Evolutionary conservation across 2,888 invertebrate species (phyloP).

Genomic region (Zygaena filipendulae): DNA sequence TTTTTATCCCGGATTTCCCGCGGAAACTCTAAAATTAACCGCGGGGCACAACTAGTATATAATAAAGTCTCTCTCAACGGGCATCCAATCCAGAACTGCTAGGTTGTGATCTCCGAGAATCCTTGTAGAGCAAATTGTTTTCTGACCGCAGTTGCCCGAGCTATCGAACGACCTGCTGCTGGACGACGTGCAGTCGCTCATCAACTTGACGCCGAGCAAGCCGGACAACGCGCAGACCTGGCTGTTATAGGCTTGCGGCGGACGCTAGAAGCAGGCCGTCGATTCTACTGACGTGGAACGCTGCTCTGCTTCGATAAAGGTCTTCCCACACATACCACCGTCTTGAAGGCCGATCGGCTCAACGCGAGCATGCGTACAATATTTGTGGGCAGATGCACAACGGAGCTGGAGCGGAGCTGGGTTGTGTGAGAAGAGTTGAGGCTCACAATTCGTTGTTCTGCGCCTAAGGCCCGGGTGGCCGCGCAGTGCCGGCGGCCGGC

Average conservation of each 20-base stretch:
- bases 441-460: background rate
- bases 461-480: conserved; percentile 1
- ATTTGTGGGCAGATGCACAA: too few species aligned
- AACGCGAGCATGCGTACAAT: background rate
- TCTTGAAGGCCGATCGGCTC: too few species aligned
- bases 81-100: too few species aligned
- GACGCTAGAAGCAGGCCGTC: background rate
- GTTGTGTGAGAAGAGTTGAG: too few species aligned
- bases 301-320: conserved; percentile 2
- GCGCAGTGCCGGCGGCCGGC: background rate
- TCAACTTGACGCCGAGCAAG: conserved; percentile 88
- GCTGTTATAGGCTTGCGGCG: conserved; percentile 70
- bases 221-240: conserved; percentile 88
- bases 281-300: too few species aligned
- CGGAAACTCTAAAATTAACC: too few species aligned
- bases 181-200: conserved; percentile 90
- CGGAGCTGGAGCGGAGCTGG: too few species aligned
- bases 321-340: conserved; percentile 8
- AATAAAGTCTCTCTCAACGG: too few species aligned
- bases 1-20: too few species aligned
- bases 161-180: conserved; percentile 87
- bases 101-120: too few species aligned
- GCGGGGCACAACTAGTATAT: too few species aligned
- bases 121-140: too few species aligned
- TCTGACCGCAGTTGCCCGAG: conserved; percentile 79